Evolutionary conservation across 2,888 invertebrate species (phyloP), one percentile per base, ranked within the genome.

Genomic region (Labia minor): DNA sequence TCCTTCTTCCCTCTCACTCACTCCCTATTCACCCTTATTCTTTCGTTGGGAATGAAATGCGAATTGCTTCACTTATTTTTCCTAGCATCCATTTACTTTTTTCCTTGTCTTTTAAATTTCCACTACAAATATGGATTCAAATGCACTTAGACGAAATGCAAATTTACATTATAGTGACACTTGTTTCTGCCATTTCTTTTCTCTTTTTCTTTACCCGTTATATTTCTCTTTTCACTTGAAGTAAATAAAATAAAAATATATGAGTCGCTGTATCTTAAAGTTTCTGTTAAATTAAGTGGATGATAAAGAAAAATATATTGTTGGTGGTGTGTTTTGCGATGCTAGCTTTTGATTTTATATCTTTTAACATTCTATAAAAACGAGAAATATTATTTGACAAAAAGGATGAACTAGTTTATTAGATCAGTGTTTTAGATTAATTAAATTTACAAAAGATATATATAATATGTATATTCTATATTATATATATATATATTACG

Each of bases 261-360:
- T 14, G 26, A 26, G 4, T 26, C 26, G 26, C 26, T 26, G 26
- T 26, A 26, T 26, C 49, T 49, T 49, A 49, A 49, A 49, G 49
- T 49, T 49, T 49, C 49, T 49, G 49, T 49, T 49, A 49, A 49
- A 49, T 49, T 49, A 49, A 49, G 49, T 49, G 49, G 49, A 49
- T n/a, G 49, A 49, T 49, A 49, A 49, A 49, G 49, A 49, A 49
- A 49, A 49, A 49, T 49, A 49, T 49, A 49, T 49, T 49, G 49
- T 49, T 49, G 3, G 16, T n/a, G n/a, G n/a, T n/a, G 8, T 26
- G 8, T 8, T 26, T 26, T 26, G 26, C 8, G 26, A 26, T 26
- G 3, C 26, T 26, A 49, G 49, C 49, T 49, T 49, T 49, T 49
- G 49, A 49, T 49, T 49, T 49, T 49, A 49, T 49, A 8, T 49